Evolutionary conservation across 2,113 vertebrate genomes (phyloP).

Genomic region (Girardinichthys multiradiatus): DNA sequence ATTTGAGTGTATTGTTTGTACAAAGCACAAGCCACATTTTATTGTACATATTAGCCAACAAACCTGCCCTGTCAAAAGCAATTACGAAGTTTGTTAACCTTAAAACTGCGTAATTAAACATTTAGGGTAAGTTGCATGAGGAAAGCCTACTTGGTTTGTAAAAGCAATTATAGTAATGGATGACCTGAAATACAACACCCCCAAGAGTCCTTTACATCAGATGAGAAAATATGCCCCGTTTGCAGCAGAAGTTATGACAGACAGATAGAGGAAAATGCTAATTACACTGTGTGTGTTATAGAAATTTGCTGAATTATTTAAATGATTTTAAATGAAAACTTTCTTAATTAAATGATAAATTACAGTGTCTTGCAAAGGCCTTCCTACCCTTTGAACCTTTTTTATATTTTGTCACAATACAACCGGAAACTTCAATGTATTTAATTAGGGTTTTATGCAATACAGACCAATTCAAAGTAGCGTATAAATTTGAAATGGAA

Average conservation of each 20-base stretch:
- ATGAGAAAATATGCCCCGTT: slow-evolving; percentile 73
- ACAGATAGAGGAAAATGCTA: slow-evolving; percentile 22
- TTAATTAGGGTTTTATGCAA: too few species aligned
- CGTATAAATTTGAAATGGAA: too few species aligned
- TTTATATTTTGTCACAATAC: neutral
- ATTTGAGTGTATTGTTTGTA: slow-evolving; percentile 57
- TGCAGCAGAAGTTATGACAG: slow-evolving; percentile 64
- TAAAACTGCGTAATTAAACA: slow-evolving; percentile 83
- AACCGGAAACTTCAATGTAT: neutral
- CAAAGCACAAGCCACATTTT: slow-evolving; percentile 49
- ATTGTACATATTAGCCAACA: slow-evolving; percentile 69
- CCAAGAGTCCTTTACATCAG: slow-evolving; percentile 70
- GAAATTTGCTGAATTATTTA: slow-evolving; percentile 34
- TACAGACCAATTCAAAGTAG: too few species aligned
- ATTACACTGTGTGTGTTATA: slow-evolving; percentile 17
- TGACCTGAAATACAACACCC: slow-evolving; percentile 81
- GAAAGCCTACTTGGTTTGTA: slow-evolving; percentile 78
- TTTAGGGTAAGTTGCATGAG: slow-evolving; percentile 77
- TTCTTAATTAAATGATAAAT: neutral
- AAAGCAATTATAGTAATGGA: slow-evolving; percentile 84
- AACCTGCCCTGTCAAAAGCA: slow-evolving; percentile 57
- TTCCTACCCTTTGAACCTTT: neutral
- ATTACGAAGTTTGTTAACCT: slow-evolving; percentile 74
- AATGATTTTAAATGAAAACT: neutral
- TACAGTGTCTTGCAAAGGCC: neutral